Conservation (phyloP, 1,140 invertebrate species). For the Drosophila mauritiana region DNA sequence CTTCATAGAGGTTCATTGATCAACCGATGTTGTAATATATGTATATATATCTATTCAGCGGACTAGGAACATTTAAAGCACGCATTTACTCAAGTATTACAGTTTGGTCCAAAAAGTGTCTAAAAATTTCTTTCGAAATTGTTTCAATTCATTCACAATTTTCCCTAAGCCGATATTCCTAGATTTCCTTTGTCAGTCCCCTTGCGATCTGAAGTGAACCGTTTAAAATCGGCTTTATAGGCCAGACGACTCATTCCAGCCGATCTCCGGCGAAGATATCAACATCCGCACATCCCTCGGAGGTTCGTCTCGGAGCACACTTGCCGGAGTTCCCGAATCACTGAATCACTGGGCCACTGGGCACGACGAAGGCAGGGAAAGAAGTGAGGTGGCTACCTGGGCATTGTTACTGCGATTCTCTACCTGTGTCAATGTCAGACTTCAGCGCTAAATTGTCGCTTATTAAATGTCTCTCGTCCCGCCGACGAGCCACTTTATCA, state of each 20-base stretch:
- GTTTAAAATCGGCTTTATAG: slow-evolving; percentile 36
- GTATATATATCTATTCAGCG: no score
- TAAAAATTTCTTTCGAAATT: no score
- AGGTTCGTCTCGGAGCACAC: slow-evolving; percentile 8
- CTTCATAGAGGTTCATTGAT: slow-evolving; percentile 27
- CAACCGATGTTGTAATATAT: not conserved
- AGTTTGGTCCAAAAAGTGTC: no score
- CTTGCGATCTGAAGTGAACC: slow-evolving; percentile 2
- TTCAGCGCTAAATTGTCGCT: slow-evolving; percentile 79
- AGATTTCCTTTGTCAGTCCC: slow-evolving; percentile 8
- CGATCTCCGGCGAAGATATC: slow-evolving; percentile 26
- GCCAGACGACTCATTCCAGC: slow-evolving; percentile 5
- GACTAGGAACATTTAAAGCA: no score
- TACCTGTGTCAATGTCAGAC: slow-evolving; percentile 79
- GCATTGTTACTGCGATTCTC: slow-evolving; percentile 15
- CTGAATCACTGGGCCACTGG: not conserved
- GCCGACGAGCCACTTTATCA: slow-evolving; percentile 57
- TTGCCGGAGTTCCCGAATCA: slow-evolving; percentile 30
- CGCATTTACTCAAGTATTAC: no score
- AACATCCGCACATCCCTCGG: slow-evolving; percentile 41
- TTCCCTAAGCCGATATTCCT: slow-evolving; percentile 1
- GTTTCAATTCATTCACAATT: slow-evolving; percentile 12
- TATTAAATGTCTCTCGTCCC: slow-evolving; percentile 64
- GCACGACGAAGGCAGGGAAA: not conserved
- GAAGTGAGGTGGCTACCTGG: slow-evolving; percentile 35